phyloP scores from a whole-genome alignment of 1,140 invertebrate genomes.

The Druon quercuslanigerum region DNA sequence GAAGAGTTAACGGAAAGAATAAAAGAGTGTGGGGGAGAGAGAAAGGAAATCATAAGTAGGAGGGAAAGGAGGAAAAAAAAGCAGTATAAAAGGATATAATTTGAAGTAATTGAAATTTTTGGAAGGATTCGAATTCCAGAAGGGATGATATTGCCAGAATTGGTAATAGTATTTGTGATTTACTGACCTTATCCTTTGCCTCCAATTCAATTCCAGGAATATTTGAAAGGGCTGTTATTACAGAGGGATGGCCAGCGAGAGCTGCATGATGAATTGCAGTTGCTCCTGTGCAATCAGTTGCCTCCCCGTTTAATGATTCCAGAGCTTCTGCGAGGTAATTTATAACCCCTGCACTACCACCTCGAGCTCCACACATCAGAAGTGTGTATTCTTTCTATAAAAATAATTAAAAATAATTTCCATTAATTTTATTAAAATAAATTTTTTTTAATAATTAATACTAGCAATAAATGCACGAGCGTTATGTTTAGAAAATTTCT shows the following conservation, averaged over 20 bases:
- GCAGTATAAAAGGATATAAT: too few relatives aligned
- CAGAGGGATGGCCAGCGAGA: conserved; percentile 70
- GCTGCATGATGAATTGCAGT: conserved; percentile 75
- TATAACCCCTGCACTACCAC: conserved; percentile 80
- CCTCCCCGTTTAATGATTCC: conserved; percentile 80
- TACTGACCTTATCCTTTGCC: conserved; percentile 27
- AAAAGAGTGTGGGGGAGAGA: too few relatives aligned
- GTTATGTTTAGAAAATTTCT: too few relatives aligned
- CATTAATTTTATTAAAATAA: too few relatives aligned
- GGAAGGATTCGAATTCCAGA: background rate
- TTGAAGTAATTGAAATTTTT: too few relatives aligned
- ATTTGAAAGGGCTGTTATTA: conserved; percentile 79
- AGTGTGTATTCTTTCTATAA: conserved; percentile 82
- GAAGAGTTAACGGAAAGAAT: too few relatives aligned
- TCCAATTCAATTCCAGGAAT: conserved; percentile 72
- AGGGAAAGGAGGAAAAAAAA: too few relatives aligned
- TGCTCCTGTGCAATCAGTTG: conserved; percentile 74
- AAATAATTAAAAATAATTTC: conserved; percentile 25
- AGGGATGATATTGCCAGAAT: background rate
- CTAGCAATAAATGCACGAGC: too few relatives aligned
- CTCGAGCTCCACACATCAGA: conserved; percentile 82
- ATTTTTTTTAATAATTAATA: too few relatives aligned
- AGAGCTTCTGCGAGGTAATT: conserved; percentile 80
- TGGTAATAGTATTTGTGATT: background rate
- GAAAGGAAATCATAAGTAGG: too few relatives aligned